These are phyloP conservation scores for Bolborhynchus lineola DNA, from an alignment of 2,113 vertebrate species.

Conservation along the genomic window DNA sequence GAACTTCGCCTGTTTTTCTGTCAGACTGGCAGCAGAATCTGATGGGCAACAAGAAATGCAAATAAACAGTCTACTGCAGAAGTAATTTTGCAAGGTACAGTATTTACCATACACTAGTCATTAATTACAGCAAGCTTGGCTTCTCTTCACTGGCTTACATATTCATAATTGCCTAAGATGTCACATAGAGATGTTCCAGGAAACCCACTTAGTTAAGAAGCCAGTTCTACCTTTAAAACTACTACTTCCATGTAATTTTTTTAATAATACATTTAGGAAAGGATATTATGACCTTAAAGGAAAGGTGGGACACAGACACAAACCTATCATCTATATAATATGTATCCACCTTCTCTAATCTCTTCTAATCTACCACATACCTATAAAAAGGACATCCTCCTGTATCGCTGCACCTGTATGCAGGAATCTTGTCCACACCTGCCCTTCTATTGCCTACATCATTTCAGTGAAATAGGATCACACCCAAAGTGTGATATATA, in stretches of 20 bases:
- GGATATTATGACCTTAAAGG: not conserved
- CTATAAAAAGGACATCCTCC: not conserved
- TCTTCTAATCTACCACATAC: not conserved
- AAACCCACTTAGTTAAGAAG: not conserved
- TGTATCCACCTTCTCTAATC: not conserved
- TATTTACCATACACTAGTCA: not conserved
- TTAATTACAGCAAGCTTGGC: not conserved
- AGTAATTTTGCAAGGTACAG: not conserved
- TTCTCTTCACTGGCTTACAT: not conserved
- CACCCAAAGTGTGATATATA: rapidly evolving
- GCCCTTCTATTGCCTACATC: not conserved
- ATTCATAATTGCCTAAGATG: not conserved
- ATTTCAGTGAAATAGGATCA: not conserved
- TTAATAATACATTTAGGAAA: not conserved
- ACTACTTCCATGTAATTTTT: not conserved
- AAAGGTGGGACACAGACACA: not conserved
- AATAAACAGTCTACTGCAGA: not conserved
- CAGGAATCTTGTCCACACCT: not conserved
- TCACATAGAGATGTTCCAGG: not conserved
- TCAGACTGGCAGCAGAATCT: slow-evolving; percentile 26
- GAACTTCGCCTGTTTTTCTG: not conserved
- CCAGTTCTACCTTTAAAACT: not conserved
- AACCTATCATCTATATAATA: not conserved
- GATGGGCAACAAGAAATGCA: not conserved
- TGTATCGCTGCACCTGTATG: not conserved